phyloP scores from a whole-genome alignment of 2,797 vertebrate genomes.

The Mastacembelus armatus region DNA sequence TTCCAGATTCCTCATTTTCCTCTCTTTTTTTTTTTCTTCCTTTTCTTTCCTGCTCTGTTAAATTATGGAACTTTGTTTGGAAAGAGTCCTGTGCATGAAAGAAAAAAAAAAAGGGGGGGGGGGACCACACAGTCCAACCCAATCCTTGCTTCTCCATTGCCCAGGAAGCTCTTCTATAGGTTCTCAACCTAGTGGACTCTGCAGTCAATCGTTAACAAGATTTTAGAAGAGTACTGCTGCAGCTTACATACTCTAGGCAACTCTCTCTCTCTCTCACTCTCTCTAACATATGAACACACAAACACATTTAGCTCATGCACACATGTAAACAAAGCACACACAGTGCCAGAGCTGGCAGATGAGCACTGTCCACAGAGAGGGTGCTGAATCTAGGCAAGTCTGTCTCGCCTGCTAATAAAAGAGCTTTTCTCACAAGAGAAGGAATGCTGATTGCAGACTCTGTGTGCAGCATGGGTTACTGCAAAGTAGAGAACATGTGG shows the following conservation, averaged over 20 bases:
- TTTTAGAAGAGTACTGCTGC: constrained; percentile 63
- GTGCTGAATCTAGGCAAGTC: constrained; percentile 76
- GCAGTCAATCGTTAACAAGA: constrained; percentile 53
- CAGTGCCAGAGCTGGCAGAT: constrained; percentile 58
- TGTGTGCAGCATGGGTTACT: constrained; percentile 59
- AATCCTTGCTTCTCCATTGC: constrained; percentile 29
- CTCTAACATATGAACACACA: constrained; percentile 31
- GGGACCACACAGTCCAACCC: constrained; percentile 23
- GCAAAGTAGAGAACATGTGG: constrained; percentile 76
- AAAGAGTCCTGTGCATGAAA: too few species aligned
- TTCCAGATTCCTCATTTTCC: constrained; percentile 18
- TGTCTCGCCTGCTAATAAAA: constrained; percentile 77
- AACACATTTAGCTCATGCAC: constrained; percentile 5
- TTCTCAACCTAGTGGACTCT: constrained; percentile 44
- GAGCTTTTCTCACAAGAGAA: constrained; percentile 73
- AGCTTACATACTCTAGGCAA: constrained; percentile 52
- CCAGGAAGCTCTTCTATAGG: constrained; percentile 29
- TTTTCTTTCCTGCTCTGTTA: constrained; percentile 16
- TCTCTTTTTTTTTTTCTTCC: neutral
- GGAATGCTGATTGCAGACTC: constrained; percentile 68
- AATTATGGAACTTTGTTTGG: constrained; percentile 32
- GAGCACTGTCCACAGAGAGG: constrained; percentile 74
- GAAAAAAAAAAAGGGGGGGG: too few species aligned
- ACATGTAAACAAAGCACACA: constrained; percentile 62
- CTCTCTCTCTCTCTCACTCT: constrained; percentile 27